Evolutionary conservation across 2,888 invertebrate species (phyloP).

Genomic region (Xanthostigma xanthostigma): DNA sequence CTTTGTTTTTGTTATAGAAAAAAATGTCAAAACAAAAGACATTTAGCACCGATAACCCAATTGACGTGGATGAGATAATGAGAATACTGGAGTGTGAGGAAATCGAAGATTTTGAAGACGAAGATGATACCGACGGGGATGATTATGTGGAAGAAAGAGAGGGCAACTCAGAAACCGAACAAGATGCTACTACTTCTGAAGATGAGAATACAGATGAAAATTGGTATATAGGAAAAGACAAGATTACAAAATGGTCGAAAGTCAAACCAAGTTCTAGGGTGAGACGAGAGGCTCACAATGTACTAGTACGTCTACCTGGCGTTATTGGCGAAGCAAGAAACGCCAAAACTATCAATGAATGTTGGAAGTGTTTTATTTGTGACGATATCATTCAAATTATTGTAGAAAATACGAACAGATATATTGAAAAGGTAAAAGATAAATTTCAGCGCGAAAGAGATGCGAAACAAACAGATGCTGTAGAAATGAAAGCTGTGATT

Average conservation of each 20-base stretch:
- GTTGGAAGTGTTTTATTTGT: too few species aligned
- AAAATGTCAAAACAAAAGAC: too few species aligned
- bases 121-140: neutral
- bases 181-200: neutral
- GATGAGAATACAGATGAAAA: neutral
- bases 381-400: too few species aligned
- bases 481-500: conserved; percentile 12
- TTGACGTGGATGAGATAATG: too few species aligned
- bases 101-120: too few species aligned
- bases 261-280: neutral
- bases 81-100: too few species aligned
- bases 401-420: neutral
- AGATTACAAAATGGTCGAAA: neutral
- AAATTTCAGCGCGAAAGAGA: neutral
- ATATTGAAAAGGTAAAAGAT: neutral
- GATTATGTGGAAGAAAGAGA: neutral
- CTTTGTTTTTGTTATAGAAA: too few species aligned
- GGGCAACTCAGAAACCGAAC: neutral
- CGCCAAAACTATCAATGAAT: too few species aligned
- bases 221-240: neutral
- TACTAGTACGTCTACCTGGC: too few species aligned
- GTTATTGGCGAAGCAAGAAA: too few species aligned
- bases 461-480: conserved; percentile 8
- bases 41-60: too few species aligned
- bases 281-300: neutral